Percentiles rank a stretch among this genome's conserved stretches.
These are phyloP conservation scores for Acronicta psi DNA, from an alignment of 2,888 invertebrate species.

Conservation along the genomic window DNA sequence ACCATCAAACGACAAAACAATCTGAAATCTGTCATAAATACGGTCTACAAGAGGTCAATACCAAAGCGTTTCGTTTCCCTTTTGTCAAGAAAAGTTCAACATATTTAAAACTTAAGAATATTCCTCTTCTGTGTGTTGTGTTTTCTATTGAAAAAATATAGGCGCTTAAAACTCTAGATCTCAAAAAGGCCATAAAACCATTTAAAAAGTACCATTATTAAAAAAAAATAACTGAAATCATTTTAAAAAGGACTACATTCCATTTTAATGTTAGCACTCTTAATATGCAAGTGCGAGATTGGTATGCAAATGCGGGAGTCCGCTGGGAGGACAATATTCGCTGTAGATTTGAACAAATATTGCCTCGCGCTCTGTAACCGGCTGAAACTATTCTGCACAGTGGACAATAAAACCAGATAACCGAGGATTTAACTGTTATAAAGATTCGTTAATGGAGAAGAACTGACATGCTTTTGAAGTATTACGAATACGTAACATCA, in stretches of 20 bases:
- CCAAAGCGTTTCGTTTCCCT: too few species aligned
- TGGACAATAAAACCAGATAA: conserved; percentile 6
- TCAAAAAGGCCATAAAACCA: too few species aligned
- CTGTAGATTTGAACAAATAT: conserved; percentile 38
- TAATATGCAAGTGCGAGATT: conserved; percentile 33
- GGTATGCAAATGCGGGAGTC: conserved; percentile 33
- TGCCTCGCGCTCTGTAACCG: conserved; percentile 11
- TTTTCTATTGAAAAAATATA: too few species aligned
- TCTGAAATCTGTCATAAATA: too few species aligned
- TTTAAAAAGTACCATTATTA: too few species aligned
- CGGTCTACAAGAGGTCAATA: too few species aligned
- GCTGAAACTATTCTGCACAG: not conserved
- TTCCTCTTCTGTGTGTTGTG: too few species aligned
- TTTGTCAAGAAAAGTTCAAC: too few species aligned
- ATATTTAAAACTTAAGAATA: too few species aligned
- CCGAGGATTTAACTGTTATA: not conserved
- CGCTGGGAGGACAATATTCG: conserved; percentile 15
- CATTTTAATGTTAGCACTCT: conserved; percentile 14
- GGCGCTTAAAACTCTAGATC: too few species aligned
- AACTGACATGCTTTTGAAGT: not conserved
- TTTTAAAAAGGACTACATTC: conserved; percentile 18
- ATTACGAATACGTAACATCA: not conserved
- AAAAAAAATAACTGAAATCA: not conserved
- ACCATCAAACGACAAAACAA: too few species aligned
- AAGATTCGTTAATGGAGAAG: not conserved